phyloP scores from a whole-genome alignment of 2,888 invertebrate genomes.

The Tyria jacobaeae region DNA sequence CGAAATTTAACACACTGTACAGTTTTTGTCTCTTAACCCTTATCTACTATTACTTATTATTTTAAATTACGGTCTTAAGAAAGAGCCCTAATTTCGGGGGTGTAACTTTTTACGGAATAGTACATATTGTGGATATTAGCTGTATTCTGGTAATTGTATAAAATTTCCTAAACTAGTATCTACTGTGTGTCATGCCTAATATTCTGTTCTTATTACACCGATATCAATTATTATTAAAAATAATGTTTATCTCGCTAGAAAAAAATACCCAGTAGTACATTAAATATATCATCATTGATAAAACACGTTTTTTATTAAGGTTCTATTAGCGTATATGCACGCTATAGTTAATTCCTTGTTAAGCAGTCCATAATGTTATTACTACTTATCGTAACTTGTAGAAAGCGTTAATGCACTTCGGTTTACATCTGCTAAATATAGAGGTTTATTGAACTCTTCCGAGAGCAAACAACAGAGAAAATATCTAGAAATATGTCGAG shows the following conservation, averaged over 20 bases:
- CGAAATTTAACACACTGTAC: no score
- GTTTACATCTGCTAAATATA: conserved; percentile 63
- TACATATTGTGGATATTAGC: no score
- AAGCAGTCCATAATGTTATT: conserved; percentile 33
- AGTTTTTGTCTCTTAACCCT: no score
- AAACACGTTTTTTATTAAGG: no score
- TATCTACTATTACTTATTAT: neutral
- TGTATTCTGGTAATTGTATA: no score
- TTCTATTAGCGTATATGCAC: conserved; percentile 4
- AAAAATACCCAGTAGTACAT: neutral
- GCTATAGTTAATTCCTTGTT: conserved; percentile 28
- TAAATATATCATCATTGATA: neutral
- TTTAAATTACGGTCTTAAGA: neutral
- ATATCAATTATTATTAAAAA: no score
- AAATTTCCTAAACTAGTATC: no score
- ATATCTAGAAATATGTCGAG: conserved; percentile 44
- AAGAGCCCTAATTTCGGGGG: neutral
- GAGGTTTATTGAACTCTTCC: conserved; percentile 64
- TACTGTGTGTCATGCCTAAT: no score
- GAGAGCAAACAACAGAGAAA: conserved; percentile 53
- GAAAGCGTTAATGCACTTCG: conserved; percentile 55
- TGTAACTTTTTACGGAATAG: no score
- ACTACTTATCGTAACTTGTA: conserved; percentile 42
- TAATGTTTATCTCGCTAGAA: no score
- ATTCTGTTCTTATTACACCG: no score